Base-by-base conservation (phyloP, 2,797 vertebrate genomes). In the Pangasius djambal region DNA sequence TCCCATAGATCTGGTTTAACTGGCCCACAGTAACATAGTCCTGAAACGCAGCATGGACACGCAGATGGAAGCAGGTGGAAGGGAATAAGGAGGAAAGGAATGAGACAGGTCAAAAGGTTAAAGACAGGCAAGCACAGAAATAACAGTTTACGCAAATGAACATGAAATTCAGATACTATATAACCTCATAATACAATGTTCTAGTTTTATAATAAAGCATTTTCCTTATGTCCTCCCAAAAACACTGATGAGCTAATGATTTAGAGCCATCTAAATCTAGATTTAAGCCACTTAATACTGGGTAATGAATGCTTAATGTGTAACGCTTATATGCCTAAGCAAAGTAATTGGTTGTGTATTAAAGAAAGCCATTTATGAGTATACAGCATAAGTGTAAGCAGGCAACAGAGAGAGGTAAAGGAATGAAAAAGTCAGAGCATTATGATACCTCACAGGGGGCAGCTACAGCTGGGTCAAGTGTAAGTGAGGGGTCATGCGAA, bases 21-120 rank as follows among this genome's bases (percentile, higher is more conserved):
- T 98, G 97, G 92, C 97, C 96, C 91, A 97, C 89, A 0, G 97
- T 98, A 94, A 98, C 93, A 48, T 97, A 98, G 92, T 98, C 96
- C 95, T 96, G 94, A 89, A 65, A n/a, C 57, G 63, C 88, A 81
- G 86, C 59, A 89, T 37, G 52, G 13, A 84, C 44, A 79, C 16
- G 7, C 4, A 37, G 83, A 89, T 15, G 75, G 12, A 77, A 75
- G 44, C 20, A 87, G 59, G 16, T 79, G 50, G 37, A 86, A 75
- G 61, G 65, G 65, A 89, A 84, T 34, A 88, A 74, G 89, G 72
- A 86, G 70, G 63, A 50, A 81, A 86, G 69, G 28, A 82, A 78
- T 48, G 28, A 82, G 63, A 89, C 9, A 87, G 50, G 40, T 83
- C 22, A 84, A 55, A 44, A n/a, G 34, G 83, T 87, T 84, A 88